Conservation (phyloP, 2,113 vertebrate species). For the Eurypyga helias region DNA sequence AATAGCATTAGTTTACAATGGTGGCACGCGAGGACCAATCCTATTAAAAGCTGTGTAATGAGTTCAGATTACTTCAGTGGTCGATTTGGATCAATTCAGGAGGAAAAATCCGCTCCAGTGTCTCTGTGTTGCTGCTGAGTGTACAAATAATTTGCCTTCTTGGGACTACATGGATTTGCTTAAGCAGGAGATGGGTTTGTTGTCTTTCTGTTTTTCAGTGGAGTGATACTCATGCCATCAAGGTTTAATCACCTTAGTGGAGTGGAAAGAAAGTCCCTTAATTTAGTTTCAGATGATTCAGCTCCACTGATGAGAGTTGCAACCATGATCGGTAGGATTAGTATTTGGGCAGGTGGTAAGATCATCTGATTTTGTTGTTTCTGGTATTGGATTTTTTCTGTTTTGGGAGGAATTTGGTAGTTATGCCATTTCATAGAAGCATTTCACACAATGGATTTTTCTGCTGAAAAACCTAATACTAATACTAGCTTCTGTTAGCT, state of each 20-base stretch:
- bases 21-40: neutral
- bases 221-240: neutral
- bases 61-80: neutral
- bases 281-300: neutral
- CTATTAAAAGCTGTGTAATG: neutral
- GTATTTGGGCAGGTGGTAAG: neutral
- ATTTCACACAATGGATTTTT: neutral
- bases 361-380: neutral
- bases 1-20: fast-evolving
- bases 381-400: neutral
- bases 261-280: neutral
- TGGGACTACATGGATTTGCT: neutral
- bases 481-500: neutral
- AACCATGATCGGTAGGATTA: neutral
- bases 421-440: neutral
- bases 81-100: neutral
- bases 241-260: neutral
- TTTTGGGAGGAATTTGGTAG: neutral
- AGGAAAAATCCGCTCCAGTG: neutral
- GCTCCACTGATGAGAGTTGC: neutral
- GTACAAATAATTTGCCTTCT: neutral
- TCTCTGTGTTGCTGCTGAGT: neutral
- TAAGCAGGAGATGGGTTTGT: neutral
- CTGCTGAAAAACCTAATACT: neutral
- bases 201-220: neutral